These are phyloP conservation scores for Drosophila atroscutellata DNA, from an alignment of 2,888 invertebrate species.

Conservation along the genomic window DNA sequence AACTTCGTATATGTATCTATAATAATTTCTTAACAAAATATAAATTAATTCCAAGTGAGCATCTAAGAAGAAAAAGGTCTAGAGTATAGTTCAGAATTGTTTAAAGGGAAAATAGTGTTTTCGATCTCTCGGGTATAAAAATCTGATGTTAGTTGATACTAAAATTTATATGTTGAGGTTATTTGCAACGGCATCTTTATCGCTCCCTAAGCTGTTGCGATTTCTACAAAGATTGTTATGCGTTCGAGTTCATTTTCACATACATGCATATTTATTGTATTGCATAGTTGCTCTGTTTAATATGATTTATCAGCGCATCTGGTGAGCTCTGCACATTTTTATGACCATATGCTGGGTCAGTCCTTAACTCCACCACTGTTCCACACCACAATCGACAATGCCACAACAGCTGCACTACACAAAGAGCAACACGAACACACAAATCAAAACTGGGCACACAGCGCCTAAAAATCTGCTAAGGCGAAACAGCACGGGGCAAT, in stretches of 20 bases:
- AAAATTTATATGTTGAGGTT: constrained; percentile 2
- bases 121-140: not conserved
- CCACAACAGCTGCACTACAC: constrained; percentile 52
- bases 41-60: not conserved
- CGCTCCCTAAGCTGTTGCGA: constrained; percentile 28
- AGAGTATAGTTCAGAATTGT: not conserved
- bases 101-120: not conserved
- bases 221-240: constrained; percentile 44
- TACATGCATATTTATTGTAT: constrained; percentile 26
- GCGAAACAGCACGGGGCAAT: constrained; percentile 66
- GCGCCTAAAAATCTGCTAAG: constrained; percentile 76
- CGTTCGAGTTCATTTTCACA: constrained; percentile 46
- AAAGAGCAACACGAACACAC: constrained; percentile 50
- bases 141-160: not conserved
- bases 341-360: constrained; percentile 69
- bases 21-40: not conserved
- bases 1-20: not conserved
- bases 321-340: constrained; percentile 72
- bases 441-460: constrained; percentile 72
- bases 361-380: not conserved
- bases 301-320: constrained; percentile 72
- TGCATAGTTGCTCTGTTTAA: constrained; percentile 52
- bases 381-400: constrained; percentile 19
- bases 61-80: not conserved
- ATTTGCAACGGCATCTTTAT: constrained; percentile 28